Percentiles rank a stretch among this genome's conserved stretches.
Conservation (phyloP, 2,113 vertebrate species). For the Aleadryas rufinucha region DNA sequence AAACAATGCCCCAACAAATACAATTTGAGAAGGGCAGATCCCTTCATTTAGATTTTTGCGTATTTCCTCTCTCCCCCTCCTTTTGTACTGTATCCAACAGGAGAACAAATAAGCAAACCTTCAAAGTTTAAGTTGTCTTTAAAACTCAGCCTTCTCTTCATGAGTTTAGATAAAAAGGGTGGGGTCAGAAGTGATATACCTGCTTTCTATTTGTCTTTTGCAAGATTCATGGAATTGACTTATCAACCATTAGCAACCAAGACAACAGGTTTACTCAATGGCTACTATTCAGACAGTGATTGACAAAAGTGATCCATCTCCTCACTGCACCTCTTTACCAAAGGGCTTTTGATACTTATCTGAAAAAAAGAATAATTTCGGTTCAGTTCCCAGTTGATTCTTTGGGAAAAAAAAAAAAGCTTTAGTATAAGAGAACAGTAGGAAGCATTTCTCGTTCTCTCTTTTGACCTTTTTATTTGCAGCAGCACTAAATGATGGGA, state of each 20-base stretch:
- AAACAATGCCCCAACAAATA: neutral
- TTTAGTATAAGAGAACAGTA: neutral
- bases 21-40: neutral
- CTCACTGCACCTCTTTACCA: neutral
- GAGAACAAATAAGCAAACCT: neutral
- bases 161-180: neutral
- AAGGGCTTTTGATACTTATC: neutral
- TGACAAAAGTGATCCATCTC: constrained; percentile 15
- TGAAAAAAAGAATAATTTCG: neutral
- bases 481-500: neutral
- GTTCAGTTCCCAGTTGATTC: neutral
- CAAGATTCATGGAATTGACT: neutral
- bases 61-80: neutral
- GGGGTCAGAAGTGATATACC: neutral
- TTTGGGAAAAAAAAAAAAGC: neutral
- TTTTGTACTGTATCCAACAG: neutral
- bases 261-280: constrained; percentile 24
- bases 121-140: neutral
- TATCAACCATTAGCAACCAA: neutral
- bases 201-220: neutral
- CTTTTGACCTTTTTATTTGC: neutral
- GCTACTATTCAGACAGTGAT: neutral
- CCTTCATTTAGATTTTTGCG: neutral
- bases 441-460: neutral
- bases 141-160: neutral